Percentiles rank a stretch among this genome's conserved stretches.
phyloP scores from a whole-genome alignment of 2,888 invertebrate genomes.

The Halocaridina rubra region DNA sequence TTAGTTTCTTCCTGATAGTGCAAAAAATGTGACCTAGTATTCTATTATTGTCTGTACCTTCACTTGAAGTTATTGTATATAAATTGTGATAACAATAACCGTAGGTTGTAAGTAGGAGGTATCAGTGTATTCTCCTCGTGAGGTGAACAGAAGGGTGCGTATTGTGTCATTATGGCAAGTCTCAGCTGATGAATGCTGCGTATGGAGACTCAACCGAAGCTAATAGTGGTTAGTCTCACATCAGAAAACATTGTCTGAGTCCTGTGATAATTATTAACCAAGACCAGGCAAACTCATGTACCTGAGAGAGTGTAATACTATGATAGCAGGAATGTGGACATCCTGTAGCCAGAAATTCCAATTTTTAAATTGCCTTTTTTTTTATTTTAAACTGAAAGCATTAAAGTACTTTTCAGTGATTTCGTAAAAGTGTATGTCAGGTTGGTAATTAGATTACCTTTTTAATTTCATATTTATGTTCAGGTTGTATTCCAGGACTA shows the following conservation, averaged over 20 bases:
- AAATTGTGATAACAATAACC: conserved; percentile 57
- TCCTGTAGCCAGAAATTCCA: conserved; percentile 19
- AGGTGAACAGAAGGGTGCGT: conserved; percentile 47
- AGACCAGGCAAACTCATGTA: conserved; percentile 58
- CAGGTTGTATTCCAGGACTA: background rate
- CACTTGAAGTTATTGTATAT: conserved; percentile 47
- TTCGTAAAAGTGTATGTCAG: background rate
- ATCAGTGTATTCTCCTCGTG: conserved; percentile 36
- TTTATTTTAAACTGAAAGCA: background rate
- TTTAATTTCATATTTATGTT: too few species aligned
- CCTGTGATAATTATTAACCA: conserved; percentile 52
- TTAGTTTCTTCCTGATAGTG: conserved; percentile 53
- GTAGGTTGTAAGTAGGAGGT: conserved; percentile 54
- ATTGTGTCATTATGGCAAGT: conserved; percentile 47
- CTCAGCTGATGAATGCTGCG: conserved; percentile 52
- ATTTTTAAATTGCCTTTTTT: too few species aligned
- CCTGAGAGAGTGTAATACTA: conserved; percentile 60
- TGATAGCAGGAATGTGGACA: conserved; percentile 40
- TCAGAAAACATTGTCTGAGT: conserved; percentile 56
- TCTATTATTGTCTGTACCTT: conserved; percentile 55
- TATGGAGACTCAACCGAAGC: background rate
- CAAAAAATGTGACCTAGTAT: conserved; percentile 54
- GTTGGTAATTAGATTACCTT: too few species aligned
- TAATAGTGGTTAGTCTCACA: conserved; percentile 3
- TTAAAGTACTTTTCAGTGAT: background rate